A percentile compares a stretch with the other conserved stretches of the same genome.
Evolutionary conservation across 2,888 invertebrate genomes (phyloP).

Genomic region (Octodonta nipae): DNA sequence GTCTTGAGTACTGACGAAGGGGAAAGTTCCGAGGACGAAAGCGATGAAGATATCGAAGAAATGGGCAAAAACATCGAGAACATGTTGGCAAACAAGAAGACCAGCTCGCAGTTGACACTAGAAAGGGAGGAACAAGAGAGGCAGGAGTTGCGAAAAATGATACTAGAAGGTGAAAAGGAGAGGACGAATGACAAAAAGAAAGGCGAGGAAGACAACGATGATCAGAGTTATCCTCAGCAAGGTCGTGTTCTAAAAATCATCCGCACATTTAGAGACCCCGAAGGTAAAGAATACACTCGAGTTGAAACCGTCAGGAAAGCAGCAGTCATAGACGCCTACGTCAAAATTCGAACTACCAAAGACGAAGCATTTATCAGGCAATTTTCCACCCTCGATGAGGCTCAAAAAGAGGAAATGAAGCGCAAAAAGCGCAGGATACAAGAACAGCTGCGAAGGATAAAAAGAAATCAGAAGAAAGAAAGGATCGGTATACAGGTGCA

Average conservation of each 20-base stretch:
- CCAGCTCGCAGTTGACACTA: constrained; percentile 76
- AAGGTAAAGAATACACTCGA: constrained; percentile 81
- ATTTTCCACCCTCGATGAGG: constrained; percentile 91
- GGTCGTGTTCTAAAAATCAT: constrained; percentile 75
- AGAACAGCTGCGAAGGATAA: constrained; percentile 87
- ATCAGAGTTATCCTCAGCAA: constrained; percentile 37
- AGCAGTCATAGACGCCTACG: constrained; percentile 92
- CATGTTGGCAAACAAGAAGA: constrained; percentile 93
- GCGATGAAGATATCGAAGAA: constrained; percentile 92
- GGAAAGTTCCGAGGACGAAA: constrained; percentile 85
- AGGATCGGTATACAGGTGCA: constrained; percentile 32
- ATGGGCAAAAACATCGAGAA: constrained; percentile 96
- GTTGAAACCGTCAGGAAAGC: constrained; percentile 86
- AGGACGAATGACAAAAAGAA: constrained; percentile 49
- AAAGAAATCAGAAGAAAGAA: constrained; percentile 82
- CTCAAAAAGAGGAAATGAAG: constrained; percentile 97
- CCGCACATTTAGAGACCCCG: constrained; percentile 76
- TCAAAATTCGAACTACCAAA: constrained; percentile 90
- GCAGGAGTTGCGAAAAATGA: constrained; percentile 83
- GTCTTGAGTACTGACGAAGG: constrained; percentile 91
- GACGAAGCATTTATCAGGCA: constrained; percentile 85
- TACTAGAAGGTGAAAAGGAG: constrained; percentile 63
- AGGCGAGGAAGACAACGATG: constrained; percentile 43
- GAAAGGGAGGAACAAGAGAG: constrained; percentile 94
- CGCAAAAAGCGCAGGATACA: constrained; percentile 90